These are phyloP conservation scores for Neodontobutis hainanensis DNA, from an alignment of 2,113 vertebrate genomes.

Conservation along the genomic window DNA sequence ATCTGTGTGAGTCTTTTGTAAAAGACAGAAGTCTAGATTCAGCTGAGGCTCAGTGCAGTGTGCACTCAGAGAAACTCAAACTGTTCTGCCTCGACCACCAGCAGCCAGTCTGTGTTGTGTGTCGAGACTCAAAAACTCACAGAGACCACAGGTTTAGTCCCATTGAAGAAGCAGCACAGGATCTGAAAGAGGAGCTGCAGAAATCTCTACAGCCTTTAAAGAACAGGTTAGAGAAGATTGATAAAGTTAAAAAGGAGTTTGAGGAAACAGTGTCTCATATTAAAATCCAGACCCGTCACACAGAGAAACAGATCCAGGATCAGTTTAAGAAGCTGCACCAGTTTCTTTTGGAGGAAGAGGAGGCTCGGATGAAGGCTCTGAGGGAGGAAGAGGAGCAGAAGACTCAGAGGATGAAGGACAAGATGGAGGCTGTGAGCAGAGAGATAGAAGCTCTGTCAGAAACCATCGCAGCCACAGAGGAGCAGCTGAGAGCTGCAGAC, in stretches of 20 bases:
- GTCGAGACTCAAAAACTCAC: neutral
- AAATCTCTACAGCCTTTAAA: neutral
- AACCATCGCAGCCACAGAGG: constrained; percentile 1
- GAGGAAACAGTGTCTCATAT: neutral
- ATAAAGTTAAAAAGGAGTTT: neutral
- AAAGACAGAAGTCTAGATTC: no score
- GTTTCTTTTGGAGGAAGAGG: constrained; percentile 3
- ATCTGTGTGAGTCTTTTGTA: no score
- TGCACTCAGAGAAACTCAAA: no score
- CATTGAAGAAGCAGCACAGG: neutral
- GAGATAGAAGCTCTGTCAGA: neutral
- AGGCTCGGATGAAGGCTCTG: neutral
- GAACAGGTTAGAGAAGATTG: neutral
- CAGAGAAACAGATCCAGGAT: neutral
- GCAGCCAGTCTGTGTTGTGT: no score
- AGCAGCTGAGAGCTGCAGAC: constrained; percentile 1
- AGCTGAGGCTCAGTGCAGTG: no score
- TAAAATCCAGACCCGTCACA: neutral
- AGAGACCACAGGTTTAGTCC: neutral
- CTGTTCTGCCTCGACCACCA: no score
- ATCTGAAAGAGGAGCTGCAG: neutral
- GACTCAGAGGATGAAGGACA: neutral
- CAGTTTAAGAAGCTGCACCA: neutral
- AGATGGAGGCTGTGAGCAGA: neutral
- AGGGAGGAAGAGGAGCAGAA: constrained; percentile 2